Evolutionary conservation across 2,113 vertebrate species (phyloP).

Genomic region (Hymenochirus boettgeri): DNA sequence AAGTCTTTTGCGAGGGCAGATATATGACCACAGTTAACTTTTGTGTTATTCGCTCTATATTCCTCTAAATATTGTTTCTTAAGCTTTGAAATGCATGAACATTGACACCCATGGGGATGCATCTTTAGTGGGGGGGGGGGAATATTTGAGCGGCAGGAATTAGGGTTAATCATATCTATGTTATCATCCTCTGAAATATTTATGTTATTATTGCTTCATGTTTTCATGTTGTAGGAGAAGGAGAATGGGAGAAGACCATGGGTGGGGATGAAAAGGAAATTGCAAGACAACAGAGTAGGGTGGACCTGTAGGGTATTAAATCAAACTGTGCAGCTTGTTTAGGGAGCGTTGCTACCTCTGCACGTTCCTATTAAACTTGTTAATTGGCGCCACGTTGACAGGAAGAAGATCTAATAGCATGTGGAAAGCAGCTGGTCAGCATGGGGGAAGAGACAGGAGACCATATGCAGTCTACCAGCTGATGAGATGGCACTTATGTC

Average conservation of each 20-base stretch:
- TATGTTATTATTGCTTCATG: too few relatives aligned
- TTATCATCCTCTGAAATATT: too few relatives aligned
- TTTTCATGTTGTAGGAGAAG: neutral
- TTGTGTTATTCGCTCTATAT: too few relatives aligned
- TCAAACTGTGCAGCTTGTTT: neutral
- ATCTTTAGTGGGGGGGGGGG: too few relatives aligned
- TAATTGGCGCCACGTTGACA: slow-evolving; percentile 33
- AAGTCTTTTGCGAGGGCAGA: too few relatives aligned
- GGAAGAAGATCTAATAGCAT: slow-evolving; percentile 1
- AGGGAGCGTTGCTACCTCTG: neutral
- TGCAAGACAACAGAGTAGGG: neutral
- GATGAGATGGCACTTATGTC: slow-evolving; percentile 18
- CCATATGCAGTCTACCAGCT: slow-evolving; percentile 35
- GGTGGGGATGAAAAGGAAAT: too few relatives aligned
- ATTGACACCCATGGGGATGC: too few relatives aligned
- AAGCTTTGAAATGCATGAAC: too few relatives aligned
- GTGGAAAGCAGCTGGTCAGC: slow-evolving; percentile 9
- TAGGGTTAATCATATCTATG: too few relatives aligned
- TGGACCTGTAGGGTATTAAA: neutral
- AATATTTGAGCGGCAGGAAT: too few relatives aligned
- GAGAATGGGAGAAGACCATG: neutral
- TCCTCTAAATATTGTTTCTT: too few relatives aligned
- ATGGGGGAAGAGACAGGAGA: slow-evolving; percentile 2
- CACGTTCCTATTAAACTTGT: neutral
- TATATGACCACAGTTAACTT: too few relatives aligned